These are phyloP conservation scores for Ectobius pallidus DNA, from an alignment of 2,888 invertebrate genomes.

Conservation along the genomic window DNA sequence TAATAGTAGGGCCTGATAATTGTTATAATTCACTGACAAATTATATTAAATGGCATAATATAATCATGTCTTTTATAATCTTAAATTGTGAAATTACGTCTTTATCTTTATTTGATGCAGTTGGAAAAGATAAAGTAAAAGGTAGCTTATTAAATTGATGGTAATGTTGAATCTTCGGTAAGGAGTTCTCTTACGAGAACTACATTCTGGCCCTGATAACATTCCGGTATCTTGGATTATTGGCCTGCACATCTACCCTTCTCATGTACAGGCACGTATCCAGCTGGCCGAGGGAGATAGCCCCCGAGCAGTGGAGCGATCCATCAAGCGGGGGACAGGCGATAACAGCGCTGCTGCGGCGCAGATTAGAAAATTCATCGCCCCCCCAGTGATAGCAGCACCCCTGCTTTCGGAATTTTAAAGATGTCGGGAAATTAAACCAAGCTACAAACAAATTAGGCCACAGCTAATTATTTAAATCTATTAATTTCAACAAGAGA, in stretches of 20 bases:
- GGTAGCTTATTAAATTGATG: neutral
- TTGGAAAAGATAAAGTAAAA: neutral
- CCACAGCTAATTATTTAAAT: too few relatives aligned
- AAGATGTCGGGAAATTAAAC: too few relatives aligned
- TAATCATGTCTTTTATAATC: neutral
- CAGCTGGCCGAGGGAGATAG: constrained; percentile 26
- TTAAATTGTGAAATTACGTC: neutral
- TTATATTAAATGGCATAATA: too few relatives aligned
- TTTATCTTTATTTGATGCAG: neutral
- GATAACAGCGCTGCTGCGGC: constrained; percentile 19
- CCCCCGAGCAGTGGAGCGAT: constrained; percentile 8
- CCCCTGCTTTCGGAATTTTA: too few relatives aligned
- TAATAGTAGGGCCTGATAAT: too few relatives aligned
- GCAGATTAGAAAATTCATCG: constrained; percentile 25
- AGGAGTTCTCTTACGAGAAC: too few relatives aligned
- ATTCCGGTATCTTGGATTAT: neutral
- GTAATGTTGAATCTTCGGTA: too few relatives aligned
- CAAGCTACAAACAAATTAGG: too few relatives aligned
- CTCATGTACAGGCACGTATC: constrained; percentile 33
- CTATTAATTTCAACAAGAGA: too few relatives aligned
- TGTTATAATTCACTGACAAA: too few relatives aligned
- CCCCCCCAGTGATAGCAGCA: too few relatives aligned
- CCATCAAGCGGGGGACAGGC: constrained; percentile 26
- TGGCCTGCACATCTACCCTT: constrained; percentile 21
- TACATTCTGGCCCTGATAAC: neutral